Base-by-base conservation (phyloP, 37 sponge, comb jelly and placozoan species). In the Ianthella basta region DNA sequence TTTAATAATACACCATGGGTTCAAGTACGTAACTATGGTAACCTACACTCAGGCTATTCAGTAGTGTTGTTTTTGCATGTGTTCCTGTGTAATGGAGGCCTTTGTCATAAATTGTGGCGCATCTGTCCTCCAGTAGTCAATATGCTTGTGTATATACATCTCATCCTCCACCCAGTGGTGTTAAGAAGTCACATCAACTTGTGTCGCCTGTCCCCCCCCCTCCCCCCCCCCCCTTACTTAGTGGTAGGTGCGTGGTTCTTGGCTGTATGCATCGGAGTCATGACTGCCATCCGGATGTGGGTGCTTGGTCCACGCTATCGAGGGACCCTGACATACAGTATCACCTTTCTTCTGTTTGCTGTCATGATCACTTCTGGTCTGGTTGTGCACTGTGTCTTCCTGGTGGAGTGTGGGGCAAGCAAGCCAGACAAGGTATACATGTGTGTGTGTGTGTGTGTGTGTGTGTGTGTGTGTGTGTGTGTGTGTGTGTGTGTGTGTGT, bases 321-420 rank as follows among this genome's bases (percentile, higher is more conserved):
- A n/a, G 85, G 85, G 13, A 83, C 89, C 27, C 35, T 89, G 34
- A 41, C 81, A 60, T 89, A 89, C 38, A 56, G 79, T 35, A 53
- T 84, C 80, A 89, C 85, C 19, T 89, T 82, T 80, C 36, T 59
- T 14, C 80, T 79, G 72, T 89, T 84, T 55, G 89, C 85, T 15
- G 54, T 84, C 19, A 89, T 89, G 89, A 89, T 89, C 57, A 80
- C 85, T n/a, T 89, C 89, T 35, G 89, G 89, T 25, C 54, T 89
- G 6, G 39, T 89, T n/a, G 85, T 84, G 16, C 89, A 89, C 67
- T 84, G 73, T 24, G 57, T 84, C 40, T 89, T 59, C 60, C 73
- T 89, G 15, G 85, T 84, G 15, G 89, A 89, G 69, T 89, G 89
- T 84, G 85, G 88, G 39, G 79, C 50, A 36, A 14, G 63, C 33